phyloP scores from a whole-genome alignment of 2,888 invertebrate species.

The Melitaea athalia region DNA sequence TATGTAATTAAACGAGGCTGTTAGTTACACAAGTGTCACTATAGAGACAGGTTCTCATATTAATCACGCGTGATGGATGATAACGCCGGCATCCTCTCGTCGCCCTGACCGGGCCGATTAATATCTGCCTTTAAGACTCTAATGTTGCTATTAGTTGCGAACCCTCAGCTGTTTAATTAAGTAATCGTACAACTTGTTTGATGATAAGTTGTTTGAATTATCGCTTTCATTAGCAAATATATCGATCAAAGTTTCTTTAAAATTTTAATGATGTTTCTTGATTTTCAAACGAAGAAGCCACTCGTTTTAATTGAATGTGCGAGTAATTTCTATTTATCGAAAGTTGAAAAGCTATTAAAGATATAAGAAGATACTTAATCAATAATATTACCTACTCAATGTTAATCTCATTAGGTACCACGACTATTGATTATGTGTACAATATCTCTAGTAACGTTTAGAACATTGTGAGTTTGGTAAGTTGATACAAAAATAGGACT shows the following conservation, averaged over 20 bases:
- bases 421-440: too few species aligned
- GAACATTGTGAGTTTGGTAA: too few species aligned
- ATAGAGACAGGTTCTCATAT: conserved; percentile 34
- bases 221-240: background rate
- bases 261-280: background rate
- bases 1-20: conserved; percentile 18
- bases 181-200: conserved; percentile 15
- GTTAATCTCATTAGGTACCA: too few species aligned
- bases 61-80: conserved; percentile 35
- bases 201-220: conserved; percentile 6
- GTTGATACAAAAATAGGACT: too few species aligned
- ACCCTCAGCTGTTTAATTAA: conserved; percentile 25
- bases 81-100: conserved; percentile 23
- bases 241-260: background rate
- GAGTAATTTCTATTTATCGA: background rate
- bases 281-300: background rate
- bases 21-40: conserved; percentile 31
- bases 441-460: too few species aligned
- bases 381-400: too few species aligned
- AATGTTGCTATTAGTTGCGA: conserved; percentile 22
- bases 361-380: too few species aligned
- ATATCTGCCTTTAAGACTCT: conserved; percentile 30
- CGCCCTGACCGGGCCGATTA: conserved; percentile 33
- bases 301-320: background rate
- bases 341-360: background rate